phyloP scores from a whole-genome alignment of 92 coral and sea anemone species.

The Zoanthus gigantus region DNA sequence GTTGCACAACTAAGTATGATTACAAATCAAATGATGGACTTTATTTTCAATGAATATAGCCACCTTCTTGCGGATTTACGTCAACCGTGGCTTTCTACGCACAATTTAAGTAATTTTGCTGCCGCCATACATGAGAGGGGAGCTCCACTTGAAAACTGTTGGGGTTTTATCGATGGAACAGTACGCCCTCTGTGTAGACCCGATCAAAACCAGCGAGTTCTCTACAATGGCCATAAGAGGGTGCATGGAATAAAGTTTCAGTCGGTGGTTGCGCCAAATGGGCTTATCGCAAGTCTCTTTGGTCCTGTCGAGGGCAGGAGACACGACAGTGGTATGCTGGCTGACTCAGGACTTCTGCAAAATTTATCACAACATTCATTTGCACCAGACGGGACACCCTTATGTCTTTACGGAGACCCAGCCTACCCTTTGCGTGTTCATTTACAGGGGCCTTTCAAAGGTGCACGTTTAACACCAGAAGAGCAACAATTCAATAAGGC shows the following conservation, averaged over 20 bases:
- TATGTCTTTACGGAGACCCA: slow-evolving; percentile 57
- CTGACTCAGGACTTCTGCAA: slow-evolving; percentile 5
- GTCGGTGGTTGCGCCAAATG: neutral
- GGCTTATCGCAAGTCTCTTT: slow-evolving; percentile 9
- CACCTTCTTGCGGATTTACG: slow-evolving; percentile 47
- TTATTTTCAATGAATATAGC: slow-evolving; percentile 38
- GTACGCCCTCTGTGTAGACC: slow-evolving; percentile 63
- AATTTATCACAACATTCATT: neutral
- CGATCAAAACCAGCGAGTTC: slow-evolving; percentile 47
- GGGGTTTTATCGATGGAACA: slow-evolving; percentile 68
- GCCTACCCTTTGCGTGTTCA: slow-evolving; percentile 45
- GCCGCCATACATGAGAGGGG: slow-evolving; percentile 39
- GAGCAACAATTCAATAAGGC: slow-evolving; percentile 36
- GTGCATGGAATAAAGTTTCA: slow-evolving; percentile 29
- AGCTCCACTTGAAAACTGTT: slow-evolving; percentile 55
- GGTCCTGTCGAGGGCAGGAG: slow-evolving; percentile 8
- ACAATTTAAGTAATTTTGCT: slow-evolving; percentile 32
- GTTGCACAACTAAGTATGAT: slow-evolving; percentile 58
- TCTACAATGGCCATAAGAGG: slow-evolving; percentile 59
- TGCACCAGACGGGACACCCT: slow-evolving; percentile 37
- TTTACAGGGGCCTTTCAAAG: slow-evolving; percentile 33
- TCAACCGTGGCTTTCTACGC: slow-evolving; percentile 64
- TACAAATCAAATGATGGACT: slow-evolving; percentile 45
- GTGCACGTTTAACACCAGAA: slow-evolving; percentile 30
- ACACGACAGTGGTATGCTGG: slow-evolving; percentile 18